Conservation (phyloP, 2,797 vertebrate species). For the Astyanax mexicanus region DNA sequence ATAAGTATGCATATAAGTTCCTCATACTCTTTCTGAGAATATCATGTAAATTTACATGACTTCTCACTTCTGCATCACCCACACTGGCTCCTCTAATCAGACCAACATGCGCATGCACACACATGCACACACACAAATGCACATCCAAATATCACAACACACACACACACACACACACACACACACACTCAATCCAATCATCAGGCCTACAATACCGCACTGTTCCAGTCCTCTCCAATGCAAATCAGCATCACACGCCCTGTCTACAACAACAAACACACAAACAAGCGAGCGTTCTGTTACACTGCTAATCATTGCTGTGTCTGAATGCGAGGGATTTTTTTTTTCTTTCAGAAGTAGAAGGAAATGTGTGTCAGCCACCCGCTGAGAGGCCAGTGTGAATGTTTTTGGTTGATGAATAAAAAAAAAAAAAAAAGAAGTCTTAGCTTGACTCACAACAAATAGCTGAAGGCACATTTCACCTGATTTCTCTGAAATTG, state of each 20-base stretch:
- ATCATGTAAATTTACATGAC: neutral
- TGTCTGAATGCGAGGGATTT: neutral
- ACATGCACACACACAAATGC: neutral
- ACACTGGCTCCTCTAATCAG: neutral
- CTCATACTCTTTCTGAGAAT: neutral
- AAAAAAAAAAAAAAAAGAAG: too few species aligned
- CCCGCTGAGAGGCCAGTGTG: neutral
- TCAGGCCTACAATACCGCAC: slow-evolving; percentile 24
- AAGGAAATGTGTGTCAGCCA: neutral
- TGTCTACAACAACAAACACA: slow-evolving; percentile 1
- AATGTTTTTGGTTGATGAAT: slow-evolving; percentile 1
- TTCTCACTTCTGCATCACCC: neutral
- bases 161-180: neutral
- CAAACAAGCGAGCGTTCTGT: neutral
- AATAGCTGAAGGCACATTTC: neutral
- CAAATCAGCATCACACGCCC: slow-evolving; percentile 23
- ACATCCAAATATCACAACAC: neutral
- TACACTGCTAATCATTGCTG: neutral
- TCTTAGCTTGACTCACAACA: too few species aligned
- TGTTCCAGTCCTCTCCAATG: slow-evolving; percentile 34
- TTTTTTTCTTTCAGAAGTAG: neutral
- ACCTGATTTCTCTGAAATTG: neutral
- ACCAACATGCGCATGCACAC: neutral
- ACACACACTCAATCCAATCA: slow-evolving; percentile 28
- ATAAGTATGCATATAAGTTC: neutral